phyloP scores from a whole-genome alignment of 2,113 vertebrate genomes.

The Rhodinocichla rosea region DNA sequence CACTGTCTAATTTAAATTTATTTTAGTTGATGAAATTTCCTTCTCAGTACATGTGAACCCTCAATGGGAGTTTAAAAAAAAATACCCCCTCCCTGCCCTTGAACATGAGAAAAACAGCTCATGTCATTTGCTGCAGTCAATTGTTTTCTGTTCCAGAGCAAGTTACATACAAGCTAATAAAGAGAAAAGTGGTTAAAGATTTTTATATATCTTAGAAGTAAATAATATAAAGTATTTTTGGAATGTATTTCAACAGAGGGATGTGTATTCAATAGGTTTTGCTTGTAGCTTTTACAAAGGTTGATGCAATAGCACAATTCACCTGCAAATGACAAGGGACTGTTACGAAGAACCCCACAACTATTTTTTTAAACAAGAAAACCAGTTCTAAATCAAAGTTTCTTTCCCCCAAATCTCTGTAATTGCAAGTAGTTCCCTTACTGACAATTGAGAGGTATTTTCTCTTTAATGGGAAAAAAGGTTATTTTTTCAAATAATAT shows the following conservation, averaged over 20 bases:
- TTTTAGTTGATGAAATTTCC: background rate
- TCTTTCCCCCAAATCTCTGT: background rate
- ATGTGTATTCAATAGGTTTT: background rate
- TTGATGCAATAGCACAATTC: background rate
- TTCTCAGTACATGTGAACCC: background rate
- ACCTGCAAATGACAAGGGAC: background rate
- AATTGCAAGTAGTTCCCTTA: background rate
- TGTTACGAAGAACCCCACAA: background rate
- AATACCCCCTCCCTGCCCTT: fast-evolving
- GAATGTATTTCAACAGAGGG: background rate
- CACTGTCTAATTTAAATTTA: background rate
- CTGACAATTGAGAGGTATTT: background rate
- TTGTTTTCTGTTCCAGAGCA: background rate
- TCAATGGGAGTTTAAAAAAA: background rate
- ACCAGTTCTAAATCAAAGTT: background rate
- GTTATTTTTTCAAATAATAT: slow-evolving; percentile 55
- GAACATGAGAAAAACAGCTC: background rate
- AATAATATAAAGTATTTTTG: background rate
- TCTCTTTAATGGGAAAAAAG: slow-evolving; percentile 2
- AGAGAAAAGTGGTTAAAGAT: background rate
- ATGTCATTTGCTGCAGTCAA: background rate
- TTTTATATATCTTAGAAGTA: background rate
- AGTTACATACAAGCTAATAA: background rate
- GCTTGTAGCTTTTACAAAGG: background rate
- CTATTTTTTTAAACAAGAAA: background rate